Evolutionary conservation across 2,888 invertebrate species (phyloP), one percentile per base, ranked within the genome.

Genomic region (Hypolimnas misippus): DNA sequence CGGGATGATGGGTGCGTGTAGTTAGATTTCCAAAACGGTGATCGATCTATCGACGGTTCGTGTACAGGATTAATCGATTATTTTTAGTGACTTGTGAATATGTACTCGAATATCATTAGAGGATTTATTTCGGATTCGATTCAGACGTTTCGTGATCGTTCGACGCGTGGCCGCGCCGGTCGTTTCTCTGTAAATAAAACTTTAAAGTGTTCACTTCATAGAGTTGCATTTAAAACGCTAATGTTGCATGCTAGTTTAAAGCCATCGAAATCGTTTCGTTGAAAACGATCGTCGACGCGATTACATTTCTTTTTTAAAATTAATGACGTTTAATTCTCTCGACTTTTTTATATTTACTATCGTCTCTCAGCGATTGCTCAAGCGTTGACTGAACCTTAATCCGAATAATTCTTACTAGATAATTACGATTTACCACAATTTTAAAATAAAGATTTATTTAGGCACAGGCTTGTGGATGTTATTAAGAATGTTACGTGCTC

Each of bases 211-310:
- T 91, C 91, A 91, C 85, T 87, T 87, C 80, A 81, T 83, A 78
- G 83, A 84, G 81, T 87, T 89, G 91, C 91, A 90, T 91, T 92
- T 91, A 90, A 88, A 84, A 82, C 82, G 87, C 86, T 87, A 83
- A 83, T 83, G 83, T 87, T 82, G 87, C 87, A 87, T 86, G 86
- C 84, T 86, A 82, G 82, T 77, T 72, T 81, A 53, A 55, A 58
- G 74, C 79, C 70, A 71, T 73, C 70, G 70, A 78, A n/a, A 73
- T 76, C 79, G 74, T 76, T 70, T 72, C 67, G 67, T 25, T 25
- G 2, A 25, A 5, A 25, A 73, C 72, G 70, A 73, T 71, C 65
- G 61, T 67, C 75, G 74, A 68, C 16, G 51, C 60, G 57, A 55
- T 63, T 58, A 33, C 19, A 58, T 46, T 57, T 57, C 64, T 64